phyloP scores from a whole-genome alignment of 1,140 invertebrate species.

The Grapholita molesta region DNA sequence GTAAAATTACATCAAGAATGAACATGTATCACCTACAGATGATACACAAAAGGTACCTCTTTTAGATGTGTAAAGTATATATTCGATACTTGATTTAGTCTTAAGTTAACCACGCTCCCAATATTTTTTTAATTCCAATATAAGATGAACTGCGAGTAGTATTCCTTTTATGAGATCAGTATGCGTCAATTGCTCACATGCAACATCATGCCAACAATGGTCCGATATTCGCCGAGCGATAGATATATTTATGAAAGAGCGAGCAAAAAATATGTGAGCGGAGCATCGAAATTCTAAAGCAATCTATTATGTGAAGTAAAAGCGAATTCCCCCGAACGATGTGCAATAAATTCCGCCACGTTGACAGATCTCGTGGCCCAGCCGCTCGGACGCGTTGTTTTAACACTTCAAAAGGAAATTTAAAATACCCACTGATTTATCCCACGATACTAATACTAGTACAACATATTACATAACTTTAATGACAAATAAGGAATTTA shows the following conservation, averaged over 20 bases:
- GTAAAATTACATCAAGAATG: too few relatives aligned
- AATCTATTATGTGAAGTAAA: slow-evolving; percentile 15
- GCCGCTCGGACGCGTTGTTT: slow-evolving; percentile 5
- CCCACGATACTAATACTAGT: too few relatives aligned
- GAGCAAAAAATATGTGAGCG: slow-evolving; percentile 11
- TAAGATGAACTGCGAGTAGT: too few relatives aligned
- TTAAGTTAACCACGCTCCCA: too few relatives aligned
- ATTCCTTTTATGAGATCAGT: neutral
- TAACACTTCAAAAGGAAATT: slow-evolving; percentile 15
- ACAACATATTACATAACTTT: too few relatives aligned
- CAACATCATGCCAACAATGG: slow-evolving; percentile 6
- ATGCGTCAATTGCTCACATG: neutral
- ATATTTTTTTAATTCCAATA: too few relatives aligned
- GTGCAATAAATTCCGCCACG: slow-evolving; percentile 11
- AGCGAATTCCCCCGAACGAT: slow-evolving; percentile 14
- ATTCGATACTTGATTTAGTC: too few relatives aligned
- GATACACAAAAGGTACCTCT: too few relatives aligned
- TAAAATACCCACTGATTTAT: slow-evolving; percentile 4
- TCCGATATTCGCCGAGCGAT: neutral
- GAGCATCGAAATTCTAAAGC: slow-evolving; percentile 15
- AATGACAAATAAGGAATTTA: too few relatives aligned
- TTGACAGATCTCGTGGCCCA: slow-evolving; percentile 11
- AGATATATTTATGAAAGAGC: slow-evolving; percentile 8
- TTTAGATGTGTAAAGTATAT: too few relatives aligned
- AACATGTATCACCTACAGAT: too few relatives aligned